These are phyloP conservation scores for Drosophila virilis DNA, from an alignment of 1,140 invertebrate species.

Conservation along the genomic window DNA sequence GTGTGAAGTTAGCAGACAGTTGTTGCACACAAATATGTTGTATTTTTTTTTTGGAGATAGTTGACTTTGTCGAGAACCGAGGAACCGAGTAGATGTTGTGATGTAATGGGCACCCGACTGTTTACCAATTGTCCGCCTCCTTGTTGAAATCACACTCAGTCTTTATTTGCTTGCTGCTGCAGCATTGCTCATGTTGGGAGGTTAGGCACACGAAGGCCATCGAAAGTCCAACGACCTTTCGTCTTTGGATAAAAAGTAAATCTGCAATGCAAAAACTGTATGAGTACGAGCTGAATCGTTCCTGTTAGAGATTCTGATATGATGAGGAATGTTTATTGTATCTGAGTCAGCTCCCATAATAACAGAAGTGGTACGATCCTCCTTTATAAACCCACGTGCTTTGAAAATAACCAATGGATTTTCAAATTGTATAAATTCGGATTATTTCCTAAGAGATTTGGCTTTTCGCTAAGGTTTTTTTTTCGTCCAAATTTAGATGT, in stretches of 20 bases:
- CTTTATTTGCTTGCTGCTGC: conserved; percentile 1
- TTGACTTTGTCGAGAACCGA: neutral
- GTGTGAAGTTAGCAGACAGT: too few species aligned
- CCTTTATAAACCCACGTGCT: too few species aligned
- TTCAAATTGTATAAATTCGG: too few species aligned
- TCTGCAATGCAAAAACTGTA: neutral
- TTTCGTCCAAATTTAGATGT: too few species aligned
- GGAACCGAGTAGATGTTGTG: neutral
- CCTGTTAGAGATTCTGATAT: neutral
- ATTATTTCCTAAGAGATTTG: too few species aligned
- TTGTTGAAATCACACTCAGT: neutral
- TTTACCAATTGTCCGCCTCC: conserved; percentile 14
- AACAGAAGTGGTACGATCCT: too few species aligned
- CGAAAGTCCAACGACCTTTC: conserved; percentile 11
- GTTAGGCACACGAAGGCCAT: conserved; percentile 2
- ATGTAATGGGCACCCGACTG: neutral
- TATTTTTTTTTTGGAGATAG: neutral
- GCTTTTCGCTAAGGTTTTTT: too few species aligned
- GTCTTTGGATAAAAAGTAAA: neutral
- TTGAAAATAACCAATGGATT: too few species aligned
- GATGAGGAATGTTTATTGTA: neutral
- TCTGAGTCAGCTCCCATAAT: neutral
- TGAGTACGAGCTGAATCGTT: neutral
- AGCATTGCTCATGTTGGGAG: neutral
- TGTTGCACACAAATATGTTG: too few species aligned